Base-by-base conservation (phyloP, 2,888 invertebrate genomes). In the Drosophila antonietae region DNA sequence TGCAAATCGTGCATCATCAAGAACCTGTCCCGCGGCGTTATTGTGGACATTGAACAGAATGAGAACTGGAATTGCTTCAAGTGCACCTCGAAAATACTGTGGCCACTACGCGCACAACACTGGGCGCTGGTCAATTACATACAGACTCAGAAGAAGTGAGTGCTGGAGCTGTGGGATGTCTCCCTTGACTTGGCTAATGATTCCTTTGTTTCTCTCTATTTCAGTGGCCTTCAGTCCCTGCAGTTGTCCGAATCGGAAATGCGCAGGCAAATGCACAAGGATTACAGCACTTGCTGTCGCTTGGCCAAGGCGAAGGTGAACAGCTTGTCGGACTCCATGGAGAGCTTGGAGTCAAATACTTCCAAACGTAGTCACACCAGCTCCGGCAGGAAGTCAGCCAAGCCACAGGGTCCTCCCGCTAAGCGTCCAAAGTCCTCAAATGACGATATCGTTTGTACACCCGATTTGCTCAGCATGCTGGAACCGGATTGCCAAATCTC, bases 51-150 rank as follows among this genome's bases (percentile, higher is more conserved):
- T 78, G 95, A 96, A 89, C 95, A 95, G 66, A 95, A 95, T 78
- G 96, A 97, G 90, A 96, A 96, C 85, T 97, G 97, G 97, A 95
- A 95, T 88, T 97, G 97, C 92, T 96, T 96, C 83, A 95, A 95
- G 53, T 97, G 97, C 89, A 94, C 95, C 80, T 94, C 95, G 0
- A 94, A 93, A 68, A 95, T 95, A 86, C 90, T 96, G 37, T 95
- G 94, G 93, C 94, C 94, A 33, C 91, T 95, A 20, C 94, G 96
- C 39, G 95, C 96, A n/a, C 92, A 94, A 39, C 96, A 96, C 87
- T 95, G 96, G 94, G 96, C 96, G 44, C 93, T 96, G 10, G 93
- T 95, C 73, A 95, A 96, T 68, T 96, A 95, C 90, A 95, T 95
- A 75, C 94, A 94, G 78, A 93, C 94, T 51, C 95, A 95, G 86